Conservation (phyloP, 1,140 invertebrate genomes). For the Pomacea maculata region DNA sequence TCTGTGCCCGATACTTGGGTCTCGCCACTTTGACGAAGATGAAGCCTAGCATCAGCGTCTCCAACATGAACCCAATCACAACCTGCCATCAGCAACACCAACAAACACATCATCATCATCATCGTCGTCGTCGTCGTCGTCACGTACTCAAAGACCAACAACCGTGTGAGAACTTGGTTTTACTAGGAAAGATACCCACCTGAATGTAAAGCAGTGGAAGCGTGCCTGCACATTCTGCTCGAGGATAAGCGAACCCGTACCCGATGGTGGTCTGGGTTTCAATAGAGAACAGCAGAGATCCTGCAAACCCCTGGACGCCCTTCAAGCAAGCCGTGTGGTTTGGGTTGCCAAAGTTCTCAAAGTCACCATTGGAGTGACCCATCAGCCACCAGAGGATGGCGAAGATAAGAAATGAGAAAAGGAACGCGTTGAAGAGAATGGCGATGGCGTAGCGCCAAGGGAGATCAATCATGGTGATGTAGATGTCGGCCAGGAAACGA, state of each 20-base stretch:
- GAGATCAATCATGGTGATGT: conserved; percentile 56
- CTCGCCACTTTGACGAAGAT: conserved; percentile 62
- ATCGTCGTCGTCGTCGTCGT: no score
- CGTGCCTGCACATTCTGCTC: conserved; percentile 51
- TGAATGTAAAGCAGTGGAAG: conserved; percentile 56
- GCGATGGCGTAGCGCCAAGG: conserved; percentile 98
- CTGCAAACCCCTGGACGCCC: conserved; percentile 55
- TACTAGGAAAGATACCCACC: conserved; percentile 37
- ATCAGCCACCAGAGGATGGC: conserved; percentile 95
- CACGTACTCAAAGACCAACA: no score
- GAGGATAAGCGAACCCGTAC: conserved; percentile 77
- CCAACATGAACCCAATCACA: conserved; percentile 57
- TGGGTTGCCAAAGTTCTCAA: conserved; percentile 73
- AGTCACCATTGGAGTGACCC: conserved; percentile 89
- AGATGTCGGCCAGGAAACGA: conserved; percentile 53
- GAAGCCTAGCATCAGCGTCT: conserved; percentile 59
- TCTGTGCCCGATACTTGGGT: conserved; percentile 60
- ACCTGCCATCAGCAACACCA: conserved; percentile 46
- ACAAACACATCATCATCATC: conserved; percentile 7
- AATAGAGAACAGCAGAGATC: conserved; percentile 66
- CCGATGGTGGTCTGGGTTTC: conserved; percentile 70
- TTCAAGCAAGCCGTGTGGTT: conserved; percentile 56
- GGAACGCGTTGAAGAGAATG: conserved; percentile 90
- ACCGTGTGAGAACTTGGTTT: no score
- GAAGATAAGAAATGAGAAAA: conserved; percentile 91